A percentile compares a stretch with the other conserved stretches of the same genome.
Evolutionary conservation across 2,888 invertebrate genomes (phyloP).

Genomic region (Tachina grossa): DNA sequence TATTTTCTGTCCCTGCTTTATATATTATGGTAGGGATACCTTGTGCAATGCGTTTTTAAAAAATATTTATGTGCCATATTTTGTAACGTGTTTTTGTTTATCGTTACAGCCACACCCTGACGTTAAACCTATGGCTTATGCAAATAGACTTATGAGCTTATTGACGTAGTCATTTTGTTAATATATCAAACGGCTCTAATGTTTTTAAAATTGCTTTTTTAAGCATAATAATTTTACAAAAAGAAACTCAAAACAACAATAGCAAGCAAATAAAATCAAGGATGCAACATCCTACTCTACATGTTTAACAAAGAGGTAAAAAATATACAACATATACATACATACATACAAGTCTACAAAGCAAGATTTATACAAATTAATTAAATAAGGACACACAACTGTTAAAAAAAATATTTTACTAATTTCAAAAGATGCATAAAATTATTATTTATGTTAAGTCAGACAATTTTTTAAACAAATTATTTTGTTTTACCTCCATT

Average conservation of each 20-base stretch:
- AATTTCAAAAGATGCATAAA: slow-evolving; percentile 21
- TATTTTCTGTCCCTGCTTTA: too few relatives aligned
- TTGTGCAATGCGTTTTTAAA: too few relatives aligned
- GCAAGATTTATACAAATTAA: slow-evolving; percentile 51
- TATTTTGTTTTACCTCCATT: neutral
- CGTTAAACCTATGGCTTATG: slow-evolving; percentile 98
- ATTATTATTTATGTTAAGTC: slow-evolving; percentile 16
- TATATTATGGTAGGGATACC: too few relatives aligned
- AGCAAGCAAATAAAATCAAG: slow-evolving; percentile 33
- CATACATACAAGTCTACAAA: slow-evolving; percentile 34
- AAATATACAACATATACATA: neutral
- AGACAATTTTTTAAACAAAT: slow-evolving; percentile 23
- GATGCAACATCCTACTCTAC: slow-evolving; percentile 46
- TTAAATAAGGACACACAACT: slow-evolving; percentile 30
- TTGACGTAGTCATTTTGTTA: slow-evolving; percentile 78
- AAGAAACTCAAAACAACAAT: slow-evolving; percentile 34
- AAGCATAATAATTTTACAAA: slow-evolving; percentile 59
- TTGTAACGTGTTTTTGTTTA: slow-evolving; percentile 61
- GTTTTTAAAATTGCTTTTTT: slow-evolving; percentile 62
- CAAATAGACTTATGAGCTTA: slow-evolving; percentile 91
- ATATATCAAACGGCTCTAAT: slow-evolving; percentile 63
- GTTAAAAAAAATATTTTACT: slow-evolving; percentile 19
- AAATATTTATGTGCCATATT: neutral
- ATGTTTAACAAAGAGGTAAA: slow-evolving; percentile 32
- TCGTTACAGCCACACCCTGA: slow-evolving; percentile 95